phyloP scores from a whole-genome alignment of 2,888 invertebrate species.

The Hedychridium roseum region DNA sequence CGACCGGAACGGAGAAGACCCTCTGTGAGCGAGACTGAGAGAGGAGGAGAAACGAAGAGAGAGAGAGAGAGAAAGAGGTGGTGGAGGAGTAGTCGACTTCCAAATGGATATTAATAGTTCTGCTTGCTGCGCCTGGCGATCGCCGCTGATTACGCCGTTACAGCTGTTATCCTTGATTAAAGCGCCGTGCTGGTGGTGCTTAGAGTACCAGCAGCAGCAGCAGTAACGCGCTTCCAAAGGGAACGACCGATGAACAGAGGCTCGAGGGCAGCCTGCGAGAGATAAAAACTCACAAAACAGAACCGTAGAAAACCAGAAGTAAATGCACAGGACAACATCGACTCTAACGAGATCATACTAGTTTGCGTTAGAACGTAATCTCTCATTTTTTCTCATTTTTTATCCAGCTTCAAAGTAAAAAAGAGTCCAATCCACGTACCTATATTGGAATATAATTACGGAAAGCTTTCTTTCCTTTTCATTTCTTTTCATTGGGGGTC shows the following conservation, averaged over 20 bases:
- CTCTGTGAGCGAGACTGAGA: neutral
- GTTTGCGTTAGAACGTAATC: too few relatives aligned
- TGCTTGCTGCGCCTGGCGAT: constrained; percentile 47
- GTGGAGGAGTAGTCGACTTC: constrained; percentile 35
- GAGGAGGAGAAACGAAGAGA: constrained; percentile 4
- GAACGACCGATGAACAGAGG: constrained; percentile 15
- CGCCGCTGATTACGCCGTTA: constrained; percentile 55
- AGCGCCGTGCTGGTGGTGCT: constrained; percentile 34
- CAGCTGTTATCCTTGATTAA: constrained; percentile 58
- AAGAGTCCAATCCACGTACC: too few relatives aligned
- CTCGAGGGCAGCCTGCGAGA: too few relatives aligned
- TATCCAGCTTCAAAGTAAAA: too few relatives aligned
- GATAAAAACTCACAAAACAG: too few relatives aligned
- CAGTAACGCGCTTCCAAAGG: constrained; percentile 16
- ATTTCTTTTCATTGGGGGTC: too few relatives aligned
- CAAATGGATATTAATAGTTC: constrained; percentile 57
- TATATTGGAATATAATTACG: too few relatives aligned
- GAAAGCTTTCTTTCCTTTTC: too few relatives aligned
- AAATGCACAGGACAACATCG: too few relatives aligned
- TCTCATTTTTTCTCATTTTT: too few relatives aligned
- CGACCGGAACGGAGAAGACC: constrained; percentile 9
- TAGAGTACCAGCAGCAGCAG: constrained; percentile 15
- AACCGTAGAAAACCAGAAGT: too few relatives aligned
- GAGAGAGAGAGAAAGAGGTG: constrained; percentile 9
- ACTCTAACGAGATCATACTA: too few relatives aligned